Percentiles rank a stretch among this genome's conserved stretches.
phyloP scores from a whole-genome alignment of 92 coral and sea anemone genomes.

The Porites lobata region DNA sequence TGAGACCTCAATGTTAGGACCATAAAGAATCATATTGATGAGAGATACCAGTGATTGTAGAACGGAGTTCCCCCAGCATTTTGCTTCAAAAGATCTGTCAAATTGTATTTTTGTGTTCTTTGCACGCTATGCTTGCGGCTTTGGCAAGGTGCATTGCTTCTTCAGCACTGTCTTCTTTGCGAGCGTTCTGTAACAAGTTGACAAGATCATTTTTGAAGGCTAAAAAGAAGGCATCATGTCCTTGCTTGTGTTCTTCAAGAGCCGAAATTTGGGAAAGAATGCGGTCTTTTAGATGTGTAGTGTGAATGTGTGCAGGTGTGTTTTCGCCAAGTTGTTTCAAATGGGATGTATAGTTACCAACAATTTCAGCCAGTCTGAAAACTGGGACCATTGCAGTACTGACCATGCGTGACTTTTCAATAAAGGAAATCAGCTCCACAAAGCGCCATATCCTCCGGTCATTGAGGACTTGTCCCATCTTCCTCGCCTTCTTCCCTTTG shows the following conservation, averaged over 20 bases:
- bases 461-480: background rate
- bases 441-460: slow-evolving; percentile 64
- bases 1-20: slow-evolving; percentile 7
- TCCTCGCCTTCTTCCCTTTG: background rate
- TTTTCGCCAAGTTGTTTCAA: too few relatives aligned
- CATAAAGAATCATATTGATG: too few relatives aligned
- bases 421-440: slow-evolving; percentile 78
- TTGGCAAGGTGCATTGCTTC: slow-evolving; percentile 33
- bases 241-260: slow-evolving; percentile 55
- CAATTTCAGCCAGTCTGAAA: too few relatives aligned
- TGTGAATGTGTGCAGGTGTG: too few relatives aligned
- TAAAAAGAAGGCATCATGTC: slow-evolving; percentile 39
- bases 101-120: too few relatives aligned
- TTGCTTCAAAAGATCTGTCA: too few relatives aligned
- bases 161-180: slow-evolving; percentile 47
- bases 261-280: slow-evolving; percentile 53
- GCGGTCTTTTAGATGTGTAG: slow-evolving; percentile 50
- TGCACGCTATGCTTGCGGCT: background rate
- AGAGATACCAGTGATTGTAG: too few relatives aligned
- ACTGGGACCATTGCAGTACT: background rate
- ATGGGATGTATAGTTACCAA: too few relatives aligned
- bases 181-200: slow-evolving; percentile 44
- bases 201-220: slow-evolving; percentile 43
- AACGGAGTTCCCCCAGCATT: too few relatives aligned
- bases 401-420: slow-evolving; percentile 54